Evolutionary conservation across 2,113 vertebrate species (phyloP).

Genomic region (Lontra canadensis): DNA sequence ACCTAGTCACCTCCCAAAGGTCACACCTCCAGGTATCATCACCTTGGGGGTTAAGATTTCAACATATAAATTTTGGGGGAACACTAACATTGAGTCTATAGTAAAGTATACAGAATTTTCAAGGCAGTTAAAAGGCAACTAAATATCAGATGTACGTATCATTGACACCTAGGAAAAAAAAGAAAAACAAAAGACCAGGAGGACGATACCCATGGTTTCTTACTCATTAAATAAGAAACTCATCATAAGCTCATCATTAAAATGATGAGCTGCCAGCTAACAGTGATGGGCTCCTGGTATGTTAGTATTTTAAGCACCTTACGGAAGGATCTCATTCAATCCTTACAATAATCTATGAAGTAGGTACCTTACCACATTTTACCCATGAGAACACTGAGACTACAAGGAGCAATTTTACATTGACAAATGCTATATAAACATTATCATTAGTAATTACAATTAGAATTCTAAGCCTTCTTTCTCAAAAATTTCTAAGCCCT

Average conservation of each 20-base stretch:
- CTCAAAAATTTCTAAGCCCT: not conserved
- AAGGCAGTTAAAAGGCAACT: not conserved
- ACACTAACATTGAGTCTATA: not conserved
- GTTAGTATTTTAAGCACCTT: not conserved
- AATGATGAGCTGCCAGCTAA: not conserved
- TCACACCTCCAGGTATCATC: not conserved
- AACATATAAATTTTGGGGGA: not conserved
- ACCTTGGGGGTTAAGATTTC: not conserved
- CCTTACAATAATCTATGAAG: not conserved
- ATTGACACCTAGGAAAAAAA: not conserved
- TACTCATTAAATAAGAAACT: not conserved
- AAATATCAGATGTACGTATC: not conserved
- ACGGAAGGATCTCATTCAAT: not conserved
- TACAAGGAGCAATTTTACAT: not conserved
- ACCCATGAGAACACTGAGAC: not conserved
- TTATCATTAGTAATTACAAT: not conserved
- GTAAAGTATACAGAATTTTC: not conserved
- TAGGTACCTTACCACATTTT: not conserved
- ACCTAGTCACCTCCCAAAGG: not conserved
- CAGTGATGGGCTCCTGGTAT: not conserved
- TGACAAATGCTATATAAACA: not conserved
- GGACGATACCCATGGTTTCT: not conserved
- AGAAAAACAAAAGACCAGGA: not conserved
- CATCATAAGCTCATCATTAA: not conserved
- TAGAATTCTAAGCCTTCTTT: constrained; percentile 14